Evolutionary conservation across 2,888 invertebrate species (phyloP).

Genomic region (Epistrophe eligans): DNA sequence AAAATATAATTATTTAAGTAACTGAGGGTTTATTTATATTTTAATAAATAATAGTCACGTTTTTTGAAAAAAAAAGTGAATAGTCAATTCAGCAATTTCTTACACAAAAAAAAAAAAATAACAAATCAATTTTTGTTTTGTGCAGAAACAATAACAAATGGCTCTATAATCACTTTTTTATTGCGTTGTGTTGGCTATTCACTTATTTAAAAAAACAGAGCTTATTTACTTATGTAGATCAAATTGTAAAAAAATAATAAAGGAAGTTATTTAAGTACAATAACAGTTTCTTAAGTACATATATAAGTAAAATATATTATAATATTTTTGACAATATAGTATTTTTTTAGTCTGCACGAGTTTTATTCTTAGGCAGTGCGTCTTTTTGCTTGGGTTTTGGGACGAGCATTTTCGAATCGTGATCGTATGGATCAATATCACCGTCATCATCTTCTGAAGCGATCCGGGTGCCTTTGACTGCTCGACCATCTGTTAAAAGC

Average conservation of each 20-base stretch:
- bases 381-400: conserved; percentile 33
- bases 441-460: conserved; percentile 64
- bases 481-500: conserved; percentile 19
- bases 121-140: too few species aligned
- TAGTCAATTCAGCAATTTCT: too few species aligned
- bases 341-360: conserved; percentile 27
- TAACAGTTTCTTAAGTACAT: neutral
- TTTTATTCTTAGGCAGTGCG: conserved; percentile 57
- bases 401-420: conserved; percentile 60
- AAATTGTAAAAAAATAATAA: conserved; percentile 23
- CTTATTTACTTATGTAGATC: neutral
- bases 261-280: neutral
- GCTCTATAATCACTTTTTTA: too few species aligned
- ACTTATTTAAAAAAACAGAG: too few species aligned
- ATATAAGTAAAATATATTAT: neutral
- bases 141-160: too few species aligned
- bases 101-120: too few species aligned
- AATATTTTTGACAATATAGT: conserved; percentile 3
- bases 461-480: conserved; percentile 1
- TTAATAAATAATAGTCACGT: neutral
- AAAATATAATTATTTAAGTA: neutral
- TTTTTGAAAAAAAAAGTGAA: too few species aligned
- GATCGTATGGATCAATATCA: conserved; percentile 67
- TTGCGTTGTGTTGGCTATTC: too few species aligned
- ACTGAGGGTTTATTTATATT: neutral